Conservation (phyloP, 2,797 vertebrate genomes). For the Halcyon smyrnensis region DNA sequence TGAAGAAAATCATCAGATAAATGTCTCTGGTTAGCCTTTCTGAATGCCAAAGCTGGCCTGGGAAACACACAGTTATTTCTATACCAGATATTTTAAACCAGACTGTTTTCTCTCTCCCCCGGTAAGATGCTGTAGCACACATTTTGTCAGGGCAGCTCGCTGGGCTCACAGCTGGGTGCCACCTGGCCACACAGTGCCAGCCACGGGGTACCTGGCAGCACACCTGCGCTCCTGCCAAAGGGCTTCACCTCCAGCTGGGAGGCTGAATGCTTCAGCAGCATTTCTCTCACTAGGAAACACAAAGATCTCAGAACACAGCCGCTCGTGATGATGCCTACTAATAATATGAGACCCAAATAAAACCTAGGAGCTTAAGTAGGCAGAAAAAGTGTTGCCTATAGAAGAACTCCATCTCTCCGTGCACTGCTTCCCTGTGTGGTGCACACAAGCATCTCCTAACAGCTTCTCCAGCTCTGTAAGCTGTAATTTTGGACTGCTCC, state of each 20-base stretch:
- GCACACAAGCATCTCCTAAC: background rate
- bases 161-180: background rate
- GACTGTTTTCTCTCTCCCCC: background rate
- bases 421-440: background rate
- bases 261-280: rapidly evolving
- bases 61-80: background rate
- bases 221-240: background rate
- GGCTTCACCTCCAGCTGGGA: background rate
- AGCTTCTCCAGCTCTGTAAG: background rate
- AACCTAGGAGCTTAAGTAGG: background rate
- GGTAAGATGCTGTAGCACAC: background rate
- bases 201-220: background rate
- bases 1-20: background rate
- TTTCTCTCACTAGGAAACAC: background rate
- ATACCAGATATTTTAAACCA: background rate
- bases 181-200: background rate
- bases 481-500: background rate
- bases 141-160: background rate
- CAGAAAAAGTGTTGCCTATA: background rate
- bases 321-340: background rate
- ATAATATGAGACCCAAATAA: background rate
- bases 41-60: background rate
- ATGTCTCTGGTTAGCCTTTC: background rate
- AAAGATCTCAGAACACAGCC: background rate
- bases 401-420: background rate